Base-by-base conservation (phyloP, 1,140 invertebrate genomes). In the Lordiphosa collinella region DNA sequence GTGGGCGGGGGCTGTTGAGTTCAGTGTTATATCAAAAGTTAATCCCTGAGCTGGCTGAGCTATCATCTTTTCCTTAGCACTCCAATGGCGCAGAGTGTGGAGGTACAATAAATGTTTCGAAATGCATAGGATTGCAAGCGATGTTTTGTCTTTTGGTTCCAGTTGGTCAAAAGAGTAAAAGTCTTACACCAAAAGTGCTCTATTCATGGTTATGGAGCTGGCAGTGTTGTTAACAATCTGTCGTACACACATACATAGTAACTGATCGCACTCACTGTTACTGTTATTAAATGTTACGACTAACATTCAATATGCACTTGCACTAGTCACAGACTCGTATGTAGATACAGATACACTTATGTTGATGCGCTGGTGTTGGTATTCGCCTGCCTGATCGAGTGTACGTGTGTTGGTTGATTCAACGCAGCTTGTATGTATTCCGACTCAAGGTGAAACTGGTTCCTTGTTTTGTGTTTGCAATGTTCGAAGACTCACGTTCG, bases 391-490 rank as follows among this genome's bases (percentile, higher is more conserved):
- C 44, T 57, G 25, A n/a, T 38, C 36, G 12, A 13, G 16, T 34
- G 32, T 25, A 36, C 12, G 25, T 44, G 11, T 36, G 41, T 52
- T 25, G 41, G 29, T 12, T 29, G 25, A 29, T 29, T 29, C 25
- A 25, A 6, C 31, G 37, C 38, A 14, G 40, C 13, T 8, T 53
- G 49, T 41, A 64, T 53, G 65, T 64, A 75, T 76, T 64, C 67
- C 78, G 58, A 65, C 76, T 82, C 76, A 82, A 82, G 76, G 76
- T 82, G 72, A 82, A 82, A 82, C 78, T 82, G 78, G 78, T 82
- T 82, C 78, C 78, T 82, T 72, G 67, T 82, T 76, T 76, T 84
- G 58, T 84, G 41, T 82, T 82, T 67, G 72, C 78, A 84, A 84
- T 84, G 65, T 68, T 84, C 72, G 70, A 78, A 82, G 78, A 76